A percentile compares a stretch with the other conserved stretches of the same genome.
Conservation (phyloP, 2,888 invertebrate species). For the Hydroisotoma schaefferi region DNA sequence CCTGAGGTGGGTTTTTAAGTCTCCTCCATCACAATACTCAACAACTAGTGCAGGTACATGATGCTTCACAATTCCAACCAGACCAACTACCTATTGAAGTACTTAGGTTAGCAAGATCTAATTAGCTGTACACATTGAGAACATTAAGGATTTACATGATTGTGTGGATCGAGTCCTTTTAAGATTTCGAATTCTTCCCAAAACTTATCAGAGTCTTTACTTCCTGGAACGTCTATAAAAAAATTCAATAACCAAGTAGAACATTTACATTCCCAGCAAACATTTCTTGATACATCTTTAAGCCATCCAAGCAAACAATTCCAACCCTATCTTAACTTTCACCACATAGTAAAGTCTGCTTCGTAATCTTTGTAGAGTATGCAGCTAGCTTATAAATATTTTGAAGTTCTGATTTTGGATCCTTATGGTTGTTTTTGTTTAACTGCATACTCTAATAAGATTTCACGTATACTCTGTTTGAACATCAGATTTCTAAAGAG, state of each 20-base stretch:
- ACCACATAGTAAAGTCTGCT: too few species aligned
- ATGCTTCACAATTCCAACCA: slow-evolving; percentile 37
- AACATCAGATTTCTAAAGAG: too few species aligned
- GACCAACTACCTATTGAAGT: too few species aligned
- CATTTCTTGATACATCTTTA: too few species aligned
- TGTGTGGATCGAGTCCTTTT: slow-evolving; percentile 38
- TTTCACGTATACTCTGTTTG: neutral
- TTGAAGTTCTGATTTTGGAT: neutral
- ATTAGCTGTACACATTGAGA: too few species aligned
- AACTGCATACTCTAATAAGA: neutral
- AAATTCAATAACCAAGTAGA: too few species aligned
- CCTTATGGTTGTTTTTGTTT: neutral
- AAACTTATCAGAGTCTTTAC: slow-evolving; percentile 15
- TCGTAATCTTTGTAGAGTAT: too few species aligned
- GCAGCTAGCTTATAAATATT: neutral
- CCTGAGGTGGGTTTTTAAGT: slow-evolving; percentile 38
- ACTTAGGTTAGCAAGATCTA: too few species aligned
- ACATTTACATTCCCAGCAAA: too few species aligned
- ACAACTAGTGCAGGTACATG: slow-evolving; percentile 43
- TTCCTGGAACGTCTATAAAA: neutral
- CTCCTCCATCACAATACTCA: slow-evolving; percentile 47
- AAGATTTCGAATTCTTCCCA: slow-evolving; percentile 48
- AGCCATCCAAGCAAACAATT: too few species aligned
- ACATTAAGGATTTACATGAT: too few species aligned
- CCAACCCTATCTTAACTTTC: too few species aligned